Percentiles rank a stretch among this genome's conserved stretches.
phyloP scores from a whole-genome alignment of 2,113 vertebrate species.

The Ovis aries region DNA sequence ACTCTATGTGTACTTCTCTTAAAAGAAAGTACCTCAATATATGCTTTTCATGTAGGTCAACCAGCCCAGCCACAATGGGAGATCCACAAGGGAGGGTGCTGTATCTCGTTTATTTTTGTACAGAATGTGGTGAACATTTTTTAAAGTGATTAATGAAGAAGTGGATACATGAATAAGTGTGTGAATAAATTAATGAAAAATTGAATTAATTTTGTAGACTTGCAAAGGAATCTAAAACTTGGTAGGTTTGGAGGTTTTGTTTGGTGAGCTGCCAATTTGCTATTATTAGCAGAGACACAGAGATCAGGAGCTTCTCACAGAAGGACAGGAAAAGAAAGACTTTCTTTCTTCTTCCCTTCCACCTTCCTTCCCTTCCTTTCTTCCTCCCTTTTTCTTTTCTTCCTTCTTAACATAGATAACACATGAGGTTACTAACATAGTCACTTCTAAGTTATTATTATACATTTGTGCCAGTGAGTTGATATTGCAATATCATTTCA shows the following conservation, averaged over 20 bases:
- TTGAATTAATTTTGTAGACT: not conserved
- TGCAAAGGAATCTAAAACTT: not conserved
- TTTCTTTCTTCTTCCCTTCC: not conserved
- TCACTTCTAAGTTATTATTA: not conserved
- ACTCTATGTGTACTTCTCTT: not conserved
- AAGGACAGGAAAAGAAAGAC: not conserved
- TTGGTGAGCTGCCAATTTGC: not conserved
- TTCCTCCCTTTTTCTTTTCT: not conserved
- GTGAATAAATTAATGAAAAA: not conserved
- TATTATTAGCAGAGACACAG: not conserved
- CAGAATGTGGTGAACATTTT: not conserved
- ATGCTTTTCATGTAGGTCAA: not conserved
- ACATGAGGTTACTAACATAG: not conserved
- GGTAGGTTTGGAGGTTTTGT: not conserved
- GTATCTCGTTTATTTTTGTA: not conserved
- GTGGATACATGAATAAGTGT: not conserved
- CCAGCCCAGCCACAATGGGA: not conserved
- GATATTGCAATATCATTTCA: not conserved
- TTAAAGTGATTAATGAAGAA: not conserved
- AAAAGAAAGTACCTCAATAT: not conserved
- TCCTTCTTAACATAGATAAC: not conserved
- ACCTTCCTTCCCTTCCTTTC: no score
- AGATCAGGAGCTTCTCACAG: not conserved
- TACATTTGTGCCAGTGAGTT: not conserved
- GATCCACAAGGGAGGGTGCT: not conserved